Evolutionary conservation across 1,140 invertebrate genomes (phyloP).

Genomic region (Drosophila pruinosa): DNA sequence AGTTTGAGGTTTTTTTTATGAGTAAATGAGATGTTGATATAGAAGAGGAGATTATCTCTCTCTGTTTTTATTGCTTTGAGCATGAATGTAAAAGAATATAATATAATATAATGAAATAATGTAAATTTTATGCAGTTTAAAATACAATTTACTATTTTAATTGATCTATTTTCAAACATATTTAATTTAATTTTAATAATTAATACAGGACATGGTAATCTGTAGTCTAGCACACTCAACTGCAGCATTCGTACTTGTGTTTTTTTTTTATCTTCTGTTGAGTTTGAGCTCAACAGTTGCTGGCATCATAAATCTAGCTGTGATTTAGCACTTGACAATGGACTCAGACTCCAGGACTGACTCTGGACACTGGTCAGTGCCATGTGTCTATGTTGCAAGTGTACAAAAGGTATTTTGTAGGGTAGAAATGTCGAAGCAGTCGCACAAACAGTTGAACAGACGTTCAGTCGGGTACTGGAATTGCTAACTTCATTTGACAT

Average conservation of each 20-base stretch:
- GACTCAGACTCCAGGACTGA: not conserved
- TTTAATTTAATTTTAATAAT: no score
- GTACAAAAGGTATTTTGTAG: constrained; percentile 24
- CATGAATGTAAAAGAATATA: no score
- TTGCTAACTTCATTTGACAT: constrained; percentile 33
- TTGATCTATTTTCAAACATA: no score
- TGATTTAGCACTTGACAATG: constrained; percentile 22
- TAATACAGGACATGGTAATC: no score
- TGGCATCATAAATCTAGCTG: constrained; percentile 59
- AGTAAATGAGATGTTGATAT: no score
- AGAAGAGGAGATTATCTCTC: no score
- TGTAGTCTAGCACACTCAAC: not conserved
- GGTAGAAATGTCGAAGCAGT: constrained; percentile 9
- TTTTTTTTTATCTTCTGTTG: constrained; percentile 1
- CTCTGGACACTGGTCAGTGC: not conserved
- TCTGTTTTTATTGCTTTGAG: no score
- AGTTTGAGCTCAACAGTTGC: not conserved
- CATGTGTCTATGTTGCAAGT: constrained; percentile 1
- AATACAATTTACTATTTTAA: no score
- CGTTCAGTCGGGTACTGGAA: not conserved
- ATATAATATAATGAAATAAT: no score
- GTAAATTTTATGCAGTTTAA: no score
- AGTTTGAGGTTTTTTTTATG: no score
- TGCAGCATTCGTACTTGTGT: not conserved
- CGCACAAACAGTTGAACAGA: no score